Percentiles rank a stretch among this genome's conserved stretches.
phyloP scores from a whole-genome alignment of 2,113 vertebrate species.

The Dicentrarchus labrax region DNA sequence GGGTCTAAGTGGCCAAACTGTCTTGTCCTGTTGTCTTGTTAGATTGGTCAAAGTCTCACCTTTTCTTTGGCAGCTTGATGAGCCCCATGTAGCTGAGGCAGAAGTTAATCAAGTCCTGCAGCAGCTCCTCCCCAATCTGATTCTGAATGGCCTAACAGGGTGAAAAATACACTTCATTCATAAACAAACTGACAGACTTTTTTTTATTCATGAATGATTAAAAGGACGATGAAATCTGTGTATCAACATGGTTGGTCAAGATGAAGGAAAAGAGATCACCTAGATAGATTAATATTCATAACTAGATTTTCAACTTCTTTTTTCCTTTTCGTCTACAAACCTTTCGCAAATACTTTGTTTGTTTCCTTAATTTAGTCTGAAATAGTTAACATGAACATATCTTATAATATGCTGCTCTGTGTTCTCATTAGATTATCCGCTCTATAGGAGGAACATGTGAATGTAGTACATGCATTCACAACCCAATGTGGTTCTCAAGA shows the following conservation, averaged over 20 bases:
- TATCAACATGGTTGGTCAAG: neutral
- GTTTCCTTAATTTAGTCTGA: neutral
- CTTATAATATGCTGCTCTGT: neutral
- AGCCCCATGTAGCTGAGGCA: slow-evolving; percentile 96
- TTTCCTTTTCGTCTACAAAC: neutral
- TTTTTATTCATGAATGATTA: neutral
- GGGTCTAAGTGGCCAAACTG: neutral
- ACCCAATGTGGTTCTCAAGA: neutral
- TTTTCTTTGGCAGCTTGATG: slow-evolving; percentile 97
- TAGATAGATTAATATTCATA: neutral
- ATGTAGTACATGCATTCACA: neutral
- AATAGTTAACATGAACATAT: neutral
- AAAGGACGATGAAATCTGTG: neutral
- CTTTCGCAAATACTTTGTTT: neutral
- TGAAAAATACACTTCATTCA: neutral
- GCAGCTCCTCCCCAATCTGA: slow-evolving; percentile 94
- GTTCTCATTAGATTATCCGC: neutral
- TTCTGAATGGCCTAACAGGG: slow-evolving; percentile 92
- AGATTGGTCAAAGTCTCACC: slow-evolving; percentile 79
- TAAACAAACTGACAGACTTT: neutral
- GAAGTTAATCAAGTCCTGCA: slow-evolving; percentile 99
- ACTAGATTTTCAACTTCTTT: neutral
- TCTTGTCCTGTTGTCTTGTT: neutral
- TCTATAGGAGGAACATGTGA: neutral
- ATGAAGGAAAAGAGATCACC: neutral